Evolutionary conservation across 2,113 vertebrate genomes (phyloP).

Genomic region (Tenebrosternarchus preto): DNA sequence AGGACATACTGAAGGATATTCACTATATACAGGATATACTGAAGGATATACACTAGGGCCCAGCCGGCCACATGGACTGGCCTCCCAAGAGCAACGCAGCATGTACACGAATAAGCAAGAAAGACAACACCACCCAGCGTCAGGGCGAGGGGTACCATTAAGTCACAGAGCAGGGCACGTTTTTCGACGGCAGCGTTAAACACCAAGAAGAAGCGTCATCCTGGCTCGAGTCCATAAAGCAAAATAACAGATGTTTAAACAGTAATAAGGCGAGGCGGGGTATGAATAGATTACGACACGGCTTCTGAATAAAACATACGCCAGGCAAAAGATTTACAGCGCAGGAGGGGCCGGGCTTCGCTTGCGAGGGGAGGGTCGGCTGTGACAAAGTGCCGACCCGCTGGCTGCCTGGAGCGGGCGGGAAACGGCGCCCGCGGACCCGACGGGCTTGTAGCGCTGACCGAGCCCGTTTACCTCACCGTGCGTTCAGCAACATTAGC

Average conservation of each 20-base stretch:
- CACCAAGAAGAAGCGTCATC: conserved; percentile 62
- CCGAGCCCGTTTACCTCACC: conserved; percentile 68
- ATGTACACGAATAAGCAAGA: not conserved
- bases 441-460: conserved; percentile 70
- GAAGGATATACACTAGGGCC: conserved; percentile 13
- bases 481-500: conserved; percentile 72
- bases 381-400: conserved; percentile 73
- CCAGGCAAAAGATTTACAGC: conserved; percentile 71
- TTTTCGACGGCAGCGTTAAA: conserved; percentile 72
- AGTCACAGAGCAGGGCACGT: conserved; percentile 56
- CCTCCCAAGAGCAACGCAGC: not conserved
- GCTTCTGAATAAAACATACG: conserved; percentile 72
- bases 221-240: conserved; percentile 72
- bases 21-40: no score
- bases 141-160: no score
- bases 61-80: no score
- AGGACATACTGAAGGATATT: no score
- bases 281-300: conserved; percentile 74
- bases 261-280: conserved; percentile 72
- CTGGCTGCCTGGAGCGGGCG: conserved; percentile 67
- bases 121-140: not conserved
- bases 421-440: conserved; percentile 65
- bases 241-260: conserved; percentile 78
- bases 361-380: conserved; percentile 63
- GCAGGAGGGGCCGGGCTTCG: conserved; percentile 65